These are phyloP conservation scores for Dendrocopos noguchii DNA, from an alignment of 2,113 vertebrate genomes.

Conservation along the genomic window DNA sequence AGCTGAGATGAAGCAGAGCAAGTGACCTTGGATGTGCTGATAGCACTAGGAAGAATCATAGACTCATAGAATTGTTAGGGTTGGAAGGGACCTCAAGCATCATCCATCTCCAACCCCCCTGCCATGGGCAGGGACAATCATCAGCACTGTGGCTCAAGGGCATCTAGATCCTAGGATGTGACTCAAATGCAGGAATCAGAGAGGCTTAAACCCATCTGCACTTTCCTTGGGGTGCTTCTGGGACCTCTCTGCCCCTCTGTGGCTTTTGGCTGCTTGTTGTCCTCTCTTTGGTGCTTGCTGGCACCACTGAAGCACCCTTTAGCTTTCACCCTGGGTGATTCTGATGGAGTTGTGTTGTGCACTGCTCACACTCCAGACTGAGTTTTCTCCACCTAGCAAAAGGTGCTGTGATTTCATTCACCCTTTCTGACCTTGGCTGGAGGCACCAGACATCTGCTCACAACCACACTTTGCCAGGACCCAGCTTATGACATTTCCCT, in stretches of 20 bases:
- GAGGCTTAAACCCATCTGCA: not conserved
- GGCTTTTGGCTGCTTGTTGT: not conserved
- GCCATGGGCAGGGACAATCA: not conserved
- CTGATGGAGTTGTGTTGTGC: not conserved
- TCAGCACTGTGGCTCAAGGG: not conserved
- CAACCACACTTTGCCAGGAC: not conserved
- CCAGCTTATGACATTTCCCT: not conserved
- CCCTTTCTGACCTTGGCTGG: not conserved
- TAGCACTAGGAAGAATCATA: conserved; percentile 30
- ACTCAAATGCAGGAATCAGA: conserved; percentile 22
- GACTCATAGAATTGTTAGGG: too few relatives aligned
- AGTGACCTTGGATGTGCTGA: conserved; percentile 45
- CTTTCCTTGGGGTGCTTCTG: not conserved
- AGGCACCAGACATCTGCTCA: not conserved
- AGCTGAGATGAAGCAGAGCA: conserved; percentile 25
- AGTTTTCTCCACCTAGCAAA: not conserved
- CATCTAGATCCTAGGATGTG: conserved; percentile 8
- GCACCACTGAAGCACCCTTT: not conserved
- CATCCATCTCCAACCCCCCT: too few relatives aligned
- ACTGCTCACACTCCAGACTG: not conserved
- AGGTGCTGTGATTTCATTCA: not conserved
- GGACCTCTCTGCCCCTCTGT: not conserved
- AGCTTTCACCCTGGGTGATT: not conserved
- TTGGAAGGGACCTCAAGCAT: too few relatives aligned
- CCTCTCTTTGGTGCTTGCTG: not conserved